Conservation (phyloP, 1,140 invertebrate species). For the Ceratina australensis region DNA sequence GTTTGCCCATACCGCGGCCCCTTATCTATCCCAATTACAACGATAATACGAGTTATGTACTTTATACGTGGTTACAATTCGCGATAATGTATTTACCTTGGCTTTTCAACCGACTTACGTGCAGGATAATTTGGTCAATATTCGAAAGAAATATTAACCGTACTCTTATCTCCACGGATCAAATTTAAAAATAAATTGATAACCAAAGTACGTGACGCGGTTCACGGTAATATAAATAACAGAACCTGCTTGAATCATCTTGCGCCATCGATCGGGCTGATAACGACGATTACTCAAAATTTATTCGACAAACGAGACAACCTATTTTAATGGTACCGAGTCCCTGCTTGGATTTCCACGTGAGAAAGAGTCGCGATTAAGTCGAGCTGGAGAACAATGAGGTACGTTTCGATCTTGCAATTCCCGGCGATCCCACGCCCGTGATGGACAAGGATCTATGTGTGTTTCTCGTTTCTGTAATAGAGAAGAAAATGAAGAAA, state of each 20-base stretch:
- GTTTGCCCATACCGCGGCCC: no score
- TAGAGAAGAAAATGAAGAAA: neutral
- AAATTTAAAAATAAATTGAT: neutral
- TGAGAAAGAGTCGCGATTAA: neutral
- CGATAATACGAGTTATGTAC: no score
- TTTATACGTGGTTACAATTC: neutral
- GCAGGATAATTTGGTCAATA: neutral
- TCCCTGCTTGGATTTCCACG: neutral
- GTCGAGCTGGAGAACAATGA: neutral
- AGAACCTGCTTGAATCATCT: no score
- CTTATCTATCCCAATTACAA: no score
- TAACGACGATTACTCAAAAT: neutral
- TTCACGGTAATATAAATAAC: constrained; percentile 13
- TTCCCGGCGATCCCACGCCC: neutral
- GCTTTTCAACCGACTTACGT: neutral
- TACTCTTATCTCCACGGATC: neutral
- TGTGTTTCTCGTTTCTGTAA: constrained; percentile 19
- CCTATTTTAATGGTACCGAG: no score
- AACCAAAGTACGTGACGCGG: neutral
- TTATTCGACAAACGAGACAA: constrained; percentile 12
- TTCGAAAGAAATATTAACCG: neutral
- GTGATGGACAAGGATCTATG: neutral
- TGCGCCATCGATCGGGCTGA: neutral
- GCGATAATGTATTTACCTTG: neutral
- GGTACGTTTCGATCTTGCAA: constrained; percentile 9